phyloP scores from a whole-genome alignment of 2,797 vertebrate genomes.

The Dicrostonyx torquatus region DNA sequence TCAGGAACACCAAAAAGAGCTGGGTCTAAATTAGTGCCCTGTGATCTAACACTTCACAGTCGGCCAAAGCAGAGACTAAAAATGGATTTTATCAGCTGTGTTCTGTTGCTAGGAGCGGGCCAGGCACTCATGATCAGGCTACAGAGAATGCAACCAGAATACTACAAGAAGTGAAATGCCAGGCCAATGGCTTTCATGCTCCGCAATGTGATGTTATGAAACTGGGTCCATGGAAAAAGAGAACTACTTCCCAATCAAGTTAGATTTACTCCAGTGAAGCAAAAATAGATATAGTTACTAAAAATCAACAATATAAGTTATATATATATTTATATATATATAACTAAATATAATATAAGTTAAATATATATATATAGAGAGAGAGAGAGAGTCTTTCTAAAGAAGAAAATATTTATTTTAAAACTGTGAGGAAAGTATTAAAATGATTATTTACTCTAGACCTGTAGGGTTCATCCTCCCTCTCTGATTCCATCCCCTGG shows the following conservation, averaged over 20 bases:
- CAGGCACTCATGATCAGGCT: neutral
- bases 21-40: neutral
- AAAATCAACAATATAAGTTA: neutral
- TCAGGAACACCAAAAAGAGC: neutral
- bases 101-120: neutral
- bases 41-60: neutral
- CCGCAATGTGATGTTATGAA: neutral
- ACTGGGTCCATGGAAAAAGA: neutral
- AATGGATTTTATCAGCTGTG: neutral
- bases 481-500: neutral
- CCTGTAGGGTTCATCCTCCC: neutral
- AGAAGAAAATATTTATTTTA: conserved; percentile 9
- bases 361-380: too few species aligned
- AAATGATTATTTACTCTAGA: neutral
- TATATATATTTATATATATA: too few species aligned
- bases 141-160: neutral
- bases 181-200: neutral
- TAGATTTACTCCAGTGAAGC: neutral
- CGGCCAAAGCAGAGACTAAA: neutral
- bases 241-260: neutral
- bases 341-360: too few species aligned
- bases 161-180: neutral
- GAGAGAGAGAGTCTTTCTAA: neutral
- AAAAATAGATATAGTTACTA: neutral
- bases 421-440: neutral